Conservation (phyloP, 2,113 vertebrate genomes). For the Xyliphius kryptos region DNA sequence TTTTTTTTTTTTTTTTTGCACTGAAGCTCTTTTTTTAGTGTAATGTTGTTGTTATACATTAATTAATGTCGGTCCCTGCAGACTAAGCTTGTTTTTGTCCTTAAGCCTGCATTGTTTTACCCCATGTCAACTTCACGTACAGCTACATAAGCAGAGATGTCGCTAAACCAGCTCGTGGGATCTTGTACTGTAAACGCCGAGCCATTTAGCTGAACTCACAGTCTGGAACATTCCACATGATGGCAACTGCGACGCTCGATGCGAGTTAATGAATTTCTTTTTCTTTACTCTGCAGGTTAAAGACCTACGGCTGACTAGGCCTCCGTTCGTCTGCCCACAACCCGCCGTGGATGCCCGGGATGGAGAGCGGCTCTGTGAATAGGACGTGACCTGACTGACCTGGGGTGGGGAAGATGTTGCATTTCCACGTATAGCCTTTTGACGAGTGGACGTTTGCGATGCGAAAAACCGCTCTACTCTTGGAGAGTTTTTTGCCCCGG, state of each 20-base stretch:
- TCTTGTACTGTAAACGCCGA: conserved; percentile 33
- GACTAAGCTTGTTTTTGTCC: background rate
- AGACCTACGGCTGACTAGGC: conserved; percentile 68
- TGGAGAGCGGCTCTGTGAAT: conserved; percentile 74
- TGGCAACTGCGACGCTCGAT: conserved; percentile 23
- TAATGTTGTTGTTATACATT: background rate
- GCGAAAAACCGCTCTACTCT: conserved; percentile 62
- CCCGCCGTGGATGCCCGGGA: conserved; percentile 67
- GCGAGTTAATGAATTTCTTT: conserved; percentile 72
- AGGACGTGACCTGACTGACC: conserved; percentile 69
- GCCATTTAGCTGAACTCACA: conserved; percentile 27
- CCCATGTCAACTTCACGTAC: background rate
- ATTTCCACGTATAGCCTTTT: conserved; percentile 64
- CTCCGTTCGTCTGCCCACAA: conserved; percentile 73
- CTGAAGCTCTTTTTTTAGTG: no score
- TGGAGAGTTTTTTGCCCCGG: conserved; percentile 57
- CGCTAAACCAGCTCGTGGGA: conserved; percentile 18
- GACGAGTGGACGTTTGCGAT: conserved; percentile 64
- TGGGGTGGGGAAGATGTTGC: conserved; percentile 64
- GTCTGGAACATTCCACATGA: conserved; percentile 30
- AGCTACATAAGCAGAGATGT: conserved; percentile 6
- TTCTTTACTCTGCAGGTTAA: conserved; percentile 75
- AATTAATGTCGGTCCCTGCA: conserved; percentile 25
- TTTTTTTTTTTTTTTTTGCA: background rate
- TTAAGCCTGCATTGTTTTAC: background rate